A percentile compares a stretch with the other conserved stretches of the same genome.
Conservation (phyloP, 2,888 invertebrate genomes). For the Seira sanloemensis region DNA sequence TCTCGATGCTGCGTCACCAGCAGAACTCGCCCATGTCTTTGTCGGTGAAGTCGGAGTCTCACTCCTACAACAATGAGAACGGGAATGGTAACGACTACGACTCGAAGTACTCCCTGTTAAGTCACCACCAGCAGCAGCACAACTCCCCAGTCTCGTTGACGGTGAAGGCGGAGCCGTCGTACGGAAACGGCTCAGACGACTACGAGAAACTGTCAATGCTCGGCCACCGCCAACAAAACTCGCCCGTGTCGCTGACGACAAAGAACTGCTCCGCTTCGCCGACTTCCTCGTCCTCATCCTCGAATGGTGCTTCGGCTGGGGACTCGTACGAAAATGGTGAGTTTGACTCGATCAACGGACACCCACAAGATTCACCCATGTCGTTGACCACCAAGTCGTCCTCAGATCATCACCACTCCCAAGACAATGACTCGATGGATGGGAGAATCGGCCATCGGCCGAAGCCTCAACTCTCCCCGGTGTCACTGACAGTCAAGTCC, state of each 20-base stretch:
- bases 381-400: constrained; percentile 70
- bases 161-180: constrained; percentile 69
- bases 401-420: constrained; percentile 58
- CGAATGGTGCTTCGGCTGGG: constrained; percentile 74
- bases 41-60: constrained; percentile 69
- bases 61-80: constrained; percentile 53
- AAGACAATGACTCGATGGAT: constrained; percentile 78
- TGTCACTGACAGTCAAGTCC: constrained; percentile 70
- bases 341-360: constrained; percentile 58
- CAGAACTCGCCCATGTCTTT: constrained; percentile 71
- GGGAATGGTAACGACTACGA: constrained; percentile 51
- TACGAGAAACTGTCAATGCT: constrained; percentile 88
- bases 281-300: constrained; percentile 69
- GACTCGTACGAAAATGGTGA: constrained; percentile 74
- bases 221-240: constrained; percentile 81
- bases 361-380: constrained; percentile 70
- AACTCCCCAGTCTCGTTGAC: constrained; percentile 70
- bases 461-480: constrained; percentile 74
- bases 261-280: constrained; percentile 71
- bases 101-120: constrained; percentile 57
- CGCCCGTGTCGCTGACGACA: constrained; percentile 71
- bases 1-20: constrained; percentile 89
- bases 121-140: constrained; percentile 68
- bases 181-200: constrained; percentile 39
- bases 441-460: constrained; percentile 74